Percentiles rank a stretch among this genome's conserved stretches.
These are phyloP conservation scores for Caenorhabditis tropicalis DNA, from an alignment of 1,140 invertebrate species.

Conservation along the genomic window DNA sequence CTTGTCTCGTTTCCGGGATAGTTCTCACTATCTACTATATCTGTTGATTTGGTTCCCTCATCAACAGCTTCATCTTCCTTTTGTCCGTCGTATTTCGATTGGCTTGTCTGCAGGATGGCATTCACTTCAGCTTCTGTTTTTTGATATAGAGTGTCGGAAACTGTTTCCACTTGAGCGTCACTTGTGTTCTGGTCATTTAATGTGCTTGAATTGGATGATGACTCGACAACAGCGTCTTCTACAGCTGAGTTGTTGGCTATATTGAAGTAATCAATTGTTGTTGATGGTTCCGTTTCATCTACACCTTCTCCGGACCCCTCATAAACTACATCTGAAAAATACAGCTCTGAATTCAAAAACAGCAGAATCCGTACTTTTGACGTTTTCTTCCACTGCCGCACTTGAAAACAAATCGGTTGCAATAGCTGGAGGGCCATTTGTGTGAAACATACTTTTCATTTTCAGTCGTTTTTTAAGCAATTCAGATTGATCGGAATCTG, in stretches of 20 bases:
- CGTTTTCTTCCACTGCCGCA: conserved; percentile 12
- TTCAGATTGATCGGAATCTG: conserved; percentile 13
- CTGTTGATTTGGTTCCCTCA: neutral
- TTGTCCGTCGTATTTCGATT: neutral
- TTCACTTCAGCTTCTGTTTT: conserved; percentile 27
- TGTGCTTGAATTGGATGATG: conserved; percentile 36
- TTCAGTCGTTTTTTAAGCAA: neutral
- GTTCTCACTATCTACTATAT: neutral
- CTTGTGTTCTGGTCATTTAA: conserved; percentile 27
- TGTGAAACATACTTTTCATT: conserved; percentile 20
- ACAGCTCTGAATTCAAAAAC: no score
- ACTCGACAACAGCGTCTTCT: conserved; percentile 12
- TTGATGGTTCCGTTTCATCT: neutral
- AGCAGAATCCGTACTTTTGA: conserved; percentile 10
- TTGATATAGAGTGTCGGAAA: conserved; percentile 18
- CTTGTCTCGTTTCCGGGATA: neutral
- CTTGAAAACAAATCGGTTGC: neutral
- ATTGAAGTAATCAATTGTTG: neutral
- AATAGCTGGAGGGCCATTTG: neutral
- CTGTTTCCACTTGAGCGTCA: conserved; percentile 24
- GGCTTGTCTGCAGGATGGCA: neutral
- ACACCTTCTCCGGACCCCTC: conserved; percentile 28
- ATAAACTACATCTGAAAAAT: neutral
- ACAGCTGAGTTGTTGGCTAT: neutral
- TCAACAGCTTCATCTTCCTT: neutral